Percentiles rank a stretch among this genome's conserved stretches.
Conservation (phyloP, 30 jellyfish, hydroid and myxozoan genomes). For the Turritopsis rubra region DNA sequence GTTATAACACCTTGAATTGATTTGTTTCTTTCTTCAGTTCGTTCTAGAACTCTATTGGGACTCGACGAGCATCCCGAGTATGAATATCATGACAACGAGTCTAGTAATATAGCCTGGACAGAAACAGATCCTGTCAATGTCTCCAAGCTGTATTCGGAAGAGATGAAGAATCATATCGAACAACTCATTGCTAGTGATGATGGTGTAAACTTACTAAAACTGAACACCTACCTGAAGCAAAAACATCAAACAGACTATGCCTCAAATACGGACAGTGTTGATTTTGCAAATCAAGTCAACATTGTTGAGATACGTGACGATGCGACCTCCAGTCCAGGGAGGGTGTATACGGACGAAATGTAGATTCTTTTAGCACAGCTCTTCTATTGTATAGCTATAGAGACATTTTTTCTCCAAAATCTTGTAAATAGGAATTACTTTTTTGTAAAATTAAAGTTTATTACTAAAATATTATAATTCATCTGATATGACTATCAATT, state of each 20-base stretch:
- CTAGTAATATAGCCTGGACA: not conserved
- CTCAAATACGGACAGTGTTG: not conserved
- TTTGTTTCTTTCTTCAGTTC: conserved; percentile 53
- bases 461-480: not conserved
- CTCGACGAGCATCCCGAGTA: conserved; percentile 47
- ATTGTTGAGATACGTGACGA: conserved; percentile 10
- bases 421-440: not conserved
- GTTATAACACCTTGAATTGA: no score
- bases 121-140: conserved; percentile 1
- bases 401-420: no score
- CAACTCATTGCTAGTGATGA: conserved; percentile 13
- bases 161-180: conserved; percentile 10
- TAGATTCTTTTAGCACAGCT: not conserved
- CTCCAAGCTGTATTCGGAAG: conserved; percentile 13
- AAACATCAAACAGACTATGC: not conserved
- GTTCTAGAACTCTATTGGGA: conserved; percentile 73
- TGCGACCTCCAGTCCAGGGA: not conserved
- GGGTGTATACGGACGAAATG: not conserved
- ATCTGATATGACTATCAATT: not conserved
- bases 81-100: conserved; percentile 39
- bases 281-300: not conserved
- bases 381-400: no score
- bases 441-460: not conserved
- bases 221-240: not conserved
- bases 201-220: not conserved